A percentile compares a stretch with the other conserved stretches of the same genome.
phyloP scores from a whole-genome alignment of 2,113 vertebrate genomes.

The Istiophorus platypterus region DNA sequence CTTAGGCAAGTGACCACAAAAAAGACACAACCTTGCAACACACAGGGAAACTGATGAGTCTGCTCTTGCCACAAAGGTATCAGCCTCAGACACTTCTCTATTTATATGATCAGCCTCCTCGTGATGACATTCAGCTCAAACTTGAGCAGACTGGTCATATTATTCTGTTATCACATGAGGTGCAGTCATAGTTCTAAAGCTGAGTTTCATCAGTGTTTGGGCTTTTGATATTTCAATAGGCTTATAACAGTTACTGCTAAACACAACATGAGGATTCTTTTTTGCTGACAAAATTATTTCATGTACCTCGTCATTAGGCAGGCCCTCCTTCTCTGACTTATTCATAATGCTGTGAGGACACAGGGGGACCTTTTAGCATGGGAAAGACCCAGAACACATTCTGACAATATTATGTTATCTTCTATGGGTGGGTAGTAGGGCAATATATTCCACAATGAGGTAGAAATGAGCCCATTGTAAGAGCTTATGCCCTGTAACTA shows the following conservation, averaged over 20 bases:
- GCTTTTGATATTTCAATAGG: not conserved
- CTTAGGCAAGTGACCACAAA: conserved; percentile 39
- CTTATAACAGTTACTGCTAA: not conserved
- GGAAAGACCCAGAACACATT: not conserved
- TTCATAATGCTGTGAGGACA: not conserved
- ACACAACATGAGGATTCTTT: not conserved
- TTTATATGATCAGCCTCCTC: conserved; percentile 38
- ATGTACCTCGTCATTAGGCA: not conserved
- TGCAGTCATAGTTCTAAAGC: conserved; percentile 21
- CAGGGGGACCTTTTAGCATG: too few relatives aligned
- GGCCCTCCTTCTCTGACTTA: not conserved
- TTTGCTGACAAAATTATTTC: not conserved
- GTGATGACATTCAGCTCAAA: conserved; percentile 42
- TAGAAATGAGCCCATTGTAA: not conserved
- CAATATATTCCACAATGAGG: not conserved
- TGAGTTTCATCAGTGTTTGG: not conserved
- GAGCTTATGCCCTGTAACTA: not conserved
- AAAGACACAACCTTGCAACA: conserved; percentile 26
- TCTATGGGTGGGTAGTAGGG: not conserved
- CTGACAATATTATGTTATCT: not conserved
- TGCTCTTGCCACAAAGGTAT: conserved; percentile 30
- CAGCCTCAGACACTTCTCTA: conserved; percentile 39
- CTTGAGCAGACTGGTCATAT: conserved; percentile 30
- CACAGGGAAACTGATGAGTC: conserved; percentile 47
- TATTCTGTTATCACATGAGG: conserved; percentile 53